A percentile compares a stretch with the other conserved stretches of the same genome.
phyloP scores from a whole-genome alignment of 1,140 invertebrate species.

The Globodera ellingtonae region DNA sequence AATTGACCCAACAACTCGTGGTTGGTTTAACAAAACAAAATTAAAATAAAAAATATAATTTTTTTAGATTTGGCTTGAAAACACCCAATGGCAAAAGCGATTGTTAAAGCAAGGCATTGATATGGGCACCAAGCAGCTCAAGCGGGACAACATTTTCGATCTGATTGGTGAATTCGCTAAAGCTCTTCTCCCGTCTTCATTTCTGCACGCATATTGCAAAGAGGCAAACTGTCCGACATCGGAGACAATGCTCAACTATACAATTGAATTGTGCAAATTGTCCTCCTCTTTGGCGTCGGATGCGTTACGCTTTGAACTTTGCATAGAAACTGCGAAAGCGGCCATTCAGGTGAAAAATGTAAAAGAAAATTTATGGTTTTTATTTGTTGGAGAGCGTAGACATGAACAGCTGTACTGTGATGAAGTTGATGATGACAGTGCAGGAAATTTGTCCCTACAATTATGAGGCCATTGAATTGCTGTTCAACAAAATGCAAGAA shows the following conservation, averaged over 20 bases:
- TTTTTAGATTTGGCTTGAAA: conserved; percentile 33
- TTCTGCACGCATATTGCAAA: conserved; percentile 30
- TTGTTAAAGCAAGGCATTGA: conserved; percentile 18
- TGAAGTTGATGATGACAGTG: background rate
- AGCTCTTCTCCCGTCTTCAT: conserved; percentile 28
- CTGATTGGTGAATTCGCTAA: conserved; percentile 38
- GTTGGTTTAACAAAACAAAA: background rate
- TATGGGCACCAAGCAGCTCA: conserved; percentile 21
- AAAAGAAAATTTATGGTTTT: background rate
- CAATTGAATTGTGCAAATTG: conserved; percentile 34
- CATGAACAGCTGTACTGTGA: conserved; percentile 1
- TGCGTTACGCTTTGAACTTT: conserved; percentile 23
- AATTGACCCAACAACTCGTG: conserved; percentile 17
- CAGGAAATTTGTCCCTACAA: conserved; percentile 36
- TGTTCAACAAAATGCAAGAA: conserved; percentile 35
- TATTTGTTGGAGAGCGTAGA: conserved; percentile 4
- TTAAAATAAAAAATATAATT: conserved; percentile 4
- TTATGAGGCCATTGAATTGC: conserved; percentile 34
- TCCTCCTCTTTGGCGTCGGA: conserved; percentile 21
- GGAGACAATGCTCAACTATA: conserved; percentile 25
- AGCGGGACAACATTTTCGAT: conserved; percentile 29
- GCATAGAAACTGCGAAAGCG: conserved; percentile 28
- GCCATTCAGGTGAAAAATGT: conserved; percentile 3
- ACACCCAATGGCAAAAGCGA: conserved; percentile 37
- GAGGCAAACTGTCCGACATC: conserved; percentile 15